Evolutionary conservation across 1,140 invertebrate genomes (phyloP).

Genomic region (Ips typographus): DNA sequence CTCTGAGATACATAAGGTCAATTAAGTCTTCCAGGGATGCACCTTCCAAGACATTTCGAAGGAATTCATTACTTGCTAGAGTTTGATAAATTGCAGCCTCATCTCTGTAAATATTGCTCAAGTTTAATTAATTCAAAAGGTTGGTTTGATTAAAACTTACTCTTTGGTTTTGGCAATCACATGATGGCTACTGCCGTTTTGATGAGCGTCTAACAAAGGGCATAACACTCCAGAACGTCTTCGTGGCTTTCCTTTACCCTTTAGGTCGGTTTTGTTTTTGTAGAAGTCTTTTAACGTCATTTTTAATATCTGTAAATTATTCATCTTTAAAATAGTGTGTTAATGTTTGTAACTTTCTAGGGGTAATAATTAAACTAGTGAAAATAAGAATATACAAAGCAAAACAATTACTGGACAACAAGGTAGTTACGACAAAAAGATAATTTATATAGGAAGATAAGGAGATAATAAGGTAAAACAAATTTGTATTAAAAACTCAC

Average conservation of each 20-base stretch:
- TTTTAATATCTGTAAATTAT: background rate
- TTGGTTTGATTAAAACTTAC: constrained; percentile 5
- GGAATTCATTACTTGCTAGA: constrained; percentile 42
- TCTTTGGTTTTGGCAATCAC: constrained; percentile 4
- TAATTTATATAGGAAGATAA: too few relatives aligned
- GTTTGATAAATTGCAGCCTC: constrained; percentile 38
- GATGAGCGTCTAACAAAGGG: background rate
- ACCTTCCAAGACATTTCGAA: constrained; percentile 37
- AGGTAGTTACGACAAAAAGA: too few relatives aligned
- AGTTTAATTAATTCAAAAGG: constrained; percentile 7
- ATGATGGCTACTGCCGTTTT: background rate
- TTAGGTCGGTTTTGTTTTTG: constrained; percentile 3
- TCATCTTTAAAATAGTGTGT: too few relatives aligned
- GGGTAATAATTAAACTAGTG: too few relatives aligned
- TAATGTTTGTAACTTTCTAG: too few relatives aligned
- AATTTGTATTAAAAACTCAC: too few relatives aligned
- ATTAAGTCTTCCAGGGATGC: constrained; percentile 36
- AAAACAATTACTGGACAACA: too few relatives aligned
- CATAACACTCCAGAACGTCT: constrained; percentile 19
- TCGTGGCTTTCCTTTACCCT: constrained; percentile 4
- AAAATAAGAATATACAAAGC: too few relatives aligned
- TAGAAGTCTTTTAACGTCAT: constrained; percentile 26
- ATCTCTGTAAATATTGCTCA: constrained; percentile 38
- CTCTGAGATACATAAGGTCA: constrained; percentile 37
- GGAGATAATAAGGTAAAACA: too few relatives aligned